Evolutionary conservation across 2,797 vertebrate genomes (phyloP).

Genomic region (Chromis chromis): DNA sequence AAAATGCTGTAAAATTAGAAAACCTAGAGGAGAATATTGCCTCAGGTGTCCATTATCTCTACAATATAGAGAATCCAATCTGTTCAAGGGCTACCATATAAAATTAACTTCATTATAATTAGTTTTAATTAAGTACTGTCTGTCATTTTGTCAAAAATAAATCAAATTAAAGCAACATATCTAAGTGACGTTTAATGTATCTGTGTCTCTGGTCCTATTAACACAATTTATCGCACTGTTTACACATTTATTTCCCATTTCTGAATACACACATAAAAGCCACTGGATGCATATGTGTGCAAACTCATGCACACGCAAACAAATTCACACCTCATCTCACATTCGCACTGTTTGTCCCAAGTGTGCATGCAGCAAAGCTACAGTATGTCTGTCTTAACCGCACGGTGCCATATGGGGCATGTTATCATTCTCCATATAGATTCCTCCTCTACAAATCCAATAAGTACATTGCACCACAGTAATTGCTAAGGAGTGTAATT

Average conservation of each 20-base stretch:
- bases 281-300: slow-evolving; percentile 34
- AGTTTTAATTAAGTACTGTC: slow-evolving; percentile 9
- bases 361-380: slow-evolving; percentile 31
- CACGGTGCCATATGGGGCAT: slow-evolving; percentile 45
- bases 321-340: slow-evolving; percentile 39
- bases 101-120: slow-evolving; percentile 13
- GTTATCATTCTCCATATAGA: slow-evolving; percentile 62
- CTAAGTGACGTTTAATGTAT: background rate
- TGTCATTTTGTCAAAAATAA: too few relatives aligned
- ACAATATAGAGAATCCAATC: slow-evolving; percentile 12
- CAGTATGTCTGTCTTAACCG: slow-evolving; percentile 25
- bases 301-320: slow-evolving; percentile 26
- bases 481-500: slow-evolving; percentile 79
- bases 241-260: slow-evolving; percentile 76
- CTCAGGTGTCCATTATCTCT: slow-evolving; percentile 11
- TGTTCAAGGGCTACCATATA: background rate
- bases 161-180: slow-evolving; percentile 1
- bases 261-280: slow-evolving; percentile 41
- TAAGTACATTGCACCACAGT: slow-evolving; percentile 67
- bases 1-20: slow-evolving; percentile 16
- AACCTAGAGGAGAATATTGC: slow-evolving; percentile 3
- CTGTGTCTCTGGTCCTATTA: slow-evolving; percentile 33
- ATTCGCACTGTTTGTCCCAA: slow-evolving; percentile 17
- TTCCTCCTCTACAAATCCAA: slow-evolving; percentile 56
- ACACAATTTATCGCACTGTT: slow-evolving; percentile 77